These are phyloP conservation scores for Clarias magur DNA, from an alignment of 2,113 vertebrate genomes.

Conservation along the genomic window DNA sequence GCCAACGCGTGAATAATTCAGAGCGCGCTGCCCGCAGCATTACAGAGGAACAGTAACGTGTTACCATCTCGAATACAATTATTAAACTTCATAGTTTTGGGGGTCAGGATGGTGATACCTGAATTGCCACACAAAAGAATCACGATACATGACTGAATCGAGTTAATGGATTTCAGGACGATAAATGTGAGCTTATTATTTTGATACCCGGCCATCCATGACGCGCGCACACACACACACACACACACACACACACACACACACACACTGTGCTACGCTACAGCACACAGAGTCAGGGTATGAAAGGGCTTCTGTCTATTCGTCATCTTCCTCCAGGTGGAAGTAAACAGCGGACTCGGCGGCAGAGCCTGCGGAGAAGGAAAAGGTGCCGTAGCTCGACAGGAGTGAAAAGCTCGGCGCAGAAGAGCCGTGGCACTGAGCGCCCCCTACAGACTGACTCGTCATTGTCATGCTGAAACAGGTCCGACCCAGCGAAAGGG, in stretches of 20 bases:
- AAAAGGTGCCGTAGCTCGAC: not conserved
- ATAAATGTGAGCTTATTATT: not conserved
- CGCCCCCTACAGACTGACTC: not conserved
- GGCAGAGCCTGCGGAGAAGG: not conserved
- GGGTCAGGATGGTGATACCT: no score
- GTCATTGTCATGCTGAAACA: not conserved
- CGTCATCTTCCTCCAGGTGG: not conserved
- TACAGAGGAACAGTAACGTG: no score
- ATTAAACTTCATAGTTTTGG: no score
- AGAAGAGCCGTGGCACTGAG: not conserved
- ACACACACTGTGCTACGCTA: no score
- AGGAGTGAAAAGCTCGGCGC: not conserved
- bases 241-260: not conserved
- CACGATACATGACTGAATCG: no score
- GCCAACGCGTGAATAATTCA: no score
- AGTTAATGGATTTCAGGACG: not conserved
- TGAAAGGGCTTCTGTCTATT: not conserved
- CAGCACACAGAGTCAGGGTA: not conserved
- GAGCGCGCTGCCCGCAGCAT: no score
- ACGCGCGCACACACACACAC: not conserved
- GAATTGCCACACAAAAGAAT: no score
- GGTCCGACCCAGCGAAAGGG: not conserved
- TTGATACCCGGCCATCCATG: not conserved
- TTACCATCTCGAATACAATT: no score
- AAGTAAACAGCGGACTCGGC: not conserved